These are phyloP conservation scores for Melanaphis sacchari DNA, from an alignment of 1,140 invertebrate genomes.

Conservation along the genomic window DNA sequence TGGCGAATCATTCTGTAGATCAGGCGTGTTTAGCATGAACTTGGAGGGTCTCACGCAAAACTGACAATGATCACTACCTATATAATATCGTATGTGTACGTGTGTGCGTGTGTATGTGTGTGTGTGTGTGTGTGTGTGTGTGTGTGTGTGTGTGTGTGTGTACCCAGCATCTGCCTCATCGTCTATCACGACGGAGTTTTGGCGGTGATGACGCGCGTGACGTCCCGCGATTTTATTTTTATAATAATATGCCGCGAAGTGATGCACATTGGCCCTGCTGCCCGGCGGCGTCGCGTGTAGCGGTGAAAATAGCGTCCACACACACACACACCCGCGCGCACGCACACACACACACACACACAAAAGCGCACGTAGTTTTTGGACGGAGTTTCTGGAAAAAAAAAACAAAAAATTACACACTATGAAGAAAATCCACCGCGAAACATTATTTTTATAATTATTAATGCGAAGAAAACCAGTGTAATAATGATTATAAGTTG, in stretches of 20 bases:
- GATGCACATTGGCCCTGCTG: background rate
- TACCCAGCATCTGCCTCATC: background rate
- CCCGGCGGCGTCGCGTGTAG: background rate
- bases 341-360: background rate
- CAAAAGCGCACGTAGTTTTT: background rate
- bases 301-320: conserved; percentile 44
- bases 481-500: background rate
- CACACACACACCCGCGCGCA: background rate
- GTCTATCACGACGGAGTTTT: conserved; percentile 21
- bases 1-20: background rate
- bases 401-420: background rate
- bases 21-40: background rate
- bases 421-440: background rate
- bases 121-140: too few species aligned
- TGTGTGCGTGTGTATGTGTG: too few species aligned
- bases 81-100: background rate
- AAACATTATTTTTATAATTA: background rate
- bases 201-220: conserved; percentile 37
- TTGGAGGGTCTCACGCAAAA: background rate
- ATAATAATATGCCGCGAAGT: background rate
- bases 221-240: conserved; percentile 51
- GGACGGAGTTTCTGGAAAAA: background rate
- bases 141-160: too few species aligned
- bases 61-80: background rate
- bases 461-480: background rate